phyloP scores from a whole-genome alignment of 2,797 vertebrate genomes.

The Sebastes vulpes region DNA sequence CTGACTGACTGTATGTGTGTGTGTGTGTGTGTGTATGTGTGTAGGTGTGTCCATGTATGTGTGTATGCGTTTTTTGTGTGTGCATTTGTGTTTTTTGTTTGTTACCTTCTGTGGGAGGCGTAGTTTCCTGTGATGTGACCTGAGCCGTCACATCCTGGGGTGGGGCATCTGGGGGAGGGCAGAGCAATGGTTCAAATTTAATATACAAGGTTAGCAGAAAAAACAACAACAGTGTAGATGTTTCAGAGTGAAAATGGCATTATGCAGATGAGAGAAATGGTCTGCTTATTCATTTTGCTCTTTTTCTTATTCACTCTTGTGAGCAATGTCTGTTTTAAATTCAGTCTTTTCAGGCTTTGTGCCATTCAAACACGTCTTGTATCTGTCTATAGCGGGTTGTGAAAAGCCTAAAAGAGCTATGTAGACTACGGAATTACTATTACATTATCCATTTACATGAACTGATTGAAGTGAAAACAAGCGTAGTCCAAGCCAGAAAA shows the following conservation, averaged over 20 bases:
- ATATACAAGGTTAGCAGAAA: not conserved
- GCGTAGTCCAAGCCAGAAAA: slow-evolving; percentile 25
- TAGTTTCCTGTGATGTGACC: slow-evolving; percentile 99
- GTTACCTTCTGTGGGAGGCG: slow-evolving; percentile 96
- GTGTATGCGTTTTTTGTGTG: not conserved
- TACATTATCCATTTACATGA: slow-evolving; percentile 31
- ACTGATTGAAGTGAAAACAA: slow-evolving; percentile 41
- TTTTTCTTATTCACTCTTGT: not conserved
- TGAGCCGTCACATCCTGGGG: slow-evolving; percentile 96
- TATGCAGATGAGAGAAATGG: slow-evolving; percentile 27
- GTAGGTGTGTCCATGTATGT: slow-evolving; percentile 15
- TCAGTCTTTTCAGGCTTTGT: slow-evolving; percentile 1
- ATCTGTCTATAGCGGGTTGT: not conserved
- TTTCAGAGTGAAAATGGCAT: not conserved
- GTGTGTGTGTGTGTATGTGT: slow-evolving; percentile 6
- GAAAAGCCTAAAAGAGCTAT: not conserved
- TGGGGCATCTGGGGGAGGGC: slow-evolving; percentile 91
- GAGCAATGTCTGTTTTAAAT: not conserved
- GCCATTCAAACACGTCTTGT: not conserved
- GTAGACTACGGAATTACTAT: not conserved
- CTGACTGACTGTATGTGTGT: slow-evolving; percentile 70
- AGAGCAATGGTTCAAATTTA: slow-evolving; percentile 2
- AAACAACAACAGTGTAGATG: not conserved
- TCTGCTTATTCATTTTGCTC: not conserved
- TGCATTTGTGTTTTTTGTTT: slow-evolving; percentile 2